Evolutionary conservation across 2,888 invertebrate species (phyloP), one percentile per base, ranked within the genome.

Genomic region (Drosophila borborema): DNA sequence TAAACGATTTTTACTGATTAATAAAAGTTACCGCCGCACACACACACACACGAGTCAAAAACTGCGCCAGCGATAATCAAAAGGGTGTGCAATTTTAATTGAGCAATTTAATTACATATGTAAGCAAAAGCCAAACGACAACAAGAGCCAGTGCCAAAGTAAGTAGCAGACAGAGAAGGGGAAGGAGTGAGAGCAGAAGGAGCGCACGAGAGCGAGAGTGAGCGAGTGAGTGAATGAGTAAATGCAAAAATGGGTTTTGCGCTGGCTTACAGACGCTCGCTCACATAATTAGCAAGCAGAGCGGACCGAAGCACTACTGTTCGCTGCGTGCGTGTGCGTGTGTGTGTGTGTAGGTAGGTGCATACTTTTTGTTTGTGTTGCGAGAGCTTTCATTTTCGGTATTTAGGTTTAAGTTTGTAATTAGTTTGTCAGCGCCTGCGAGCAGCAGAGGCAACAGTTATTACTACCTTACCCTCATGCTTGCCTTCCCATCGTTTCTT

Each of bases 71-170:
- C 91, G 91, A 92, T 92, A 91, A 91, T 91, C 92, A 91, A 91
- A 91, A 91, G 92, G 89, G 92, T 91, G 92, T 91, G 92, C 91
- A 91, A 91, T 91, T 91, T 91, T 91, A 91, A 91, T 91, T 91
- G 92, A 92, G 84, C 92, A 91, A 92, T 92, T 92, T 91, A 92
- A 91, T 91, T 92, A 91, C 91, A 91, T 90, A 89, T 88, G 87
- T 84, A 88, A 88, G 87, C 90, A 90, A 86, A 90, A 80, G 78
- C 74, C 69, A 71, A 81, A 69, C 68, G 71, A 71, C 64, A 66
- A 59, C 54, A 65, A 66, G 51, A 74, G 74, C 45, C 34, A 56
- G 16, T 12, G 49, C 23, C 58, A 58, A 45, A 9, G 59, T n/a
- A 60, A 61, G 34, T 40, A 34, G 45, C 55, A 38, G 54, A 54